phyloP scores from a whole-genome alignment of 2,113 vertebrate genomes.

The Podiceps cristatus region DNA sequence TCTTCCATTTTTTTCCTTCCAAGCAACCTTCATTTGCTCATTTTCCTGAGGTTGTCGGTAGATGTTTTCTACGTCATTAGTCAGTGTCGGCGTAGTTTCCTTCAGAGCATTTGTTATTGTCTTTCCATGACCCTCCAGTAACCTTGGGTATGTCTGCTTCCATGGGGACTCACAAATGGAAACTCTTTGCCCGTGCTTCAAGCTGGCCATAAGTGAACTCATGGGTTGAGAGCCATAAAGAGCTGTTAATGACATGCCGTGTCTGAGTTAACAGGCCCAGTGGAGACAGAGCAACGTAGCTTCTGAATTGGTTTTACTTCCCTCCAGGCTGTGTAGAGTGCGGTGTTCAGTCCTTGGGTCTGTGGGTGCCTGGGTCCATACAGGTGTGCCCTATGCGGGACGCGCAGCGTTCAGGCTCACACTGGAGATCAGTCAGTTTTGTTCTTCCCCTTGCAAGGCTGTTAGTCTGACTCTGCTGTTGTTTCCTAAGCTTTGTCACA shows the following conservation, averaged over 20 bases:
- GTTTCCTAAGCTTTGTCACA: neutral
- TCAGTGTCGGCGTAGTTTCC: neutral
- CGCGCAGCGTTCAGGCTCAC: neutral
- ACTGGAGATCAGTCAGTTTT: neutral
- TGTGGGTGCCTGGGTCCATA: neutral
- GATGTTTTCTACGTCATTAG: neutral
- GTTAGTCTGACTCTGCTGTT: neutral
- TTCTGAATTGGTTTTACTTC: neutral
- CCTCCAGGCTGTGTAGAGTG: neutral
- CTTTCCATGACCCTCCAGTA: neutral
- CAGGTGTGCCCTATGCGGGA: neutral
- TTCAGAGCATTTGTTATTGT: neutral
- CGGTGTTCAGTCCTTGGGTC: accelerated
- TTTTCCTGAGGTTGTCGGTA: neutral
- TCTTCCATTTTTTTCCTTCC: neutral
- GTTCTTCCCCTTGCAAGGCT: neutral
- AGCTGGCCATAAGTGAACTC: neutral
- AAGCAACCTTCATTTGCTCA: neutral
- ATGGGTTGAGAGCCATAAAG: neutral
- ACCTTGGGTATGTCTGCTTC: neutral
- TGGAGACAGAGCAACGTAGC: neutral
- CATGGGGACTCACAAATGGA: neutral
- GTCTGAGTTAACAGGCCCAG: neutral
- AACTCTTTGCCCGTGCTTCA: neutral
- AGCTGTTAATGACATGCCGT: neutral